Evolutionary conservation across 2,797 vertebrate genomes (phyloP), one percentile per base, ranked within the genome.

Genomic region (Martes flavigula): DNA sequence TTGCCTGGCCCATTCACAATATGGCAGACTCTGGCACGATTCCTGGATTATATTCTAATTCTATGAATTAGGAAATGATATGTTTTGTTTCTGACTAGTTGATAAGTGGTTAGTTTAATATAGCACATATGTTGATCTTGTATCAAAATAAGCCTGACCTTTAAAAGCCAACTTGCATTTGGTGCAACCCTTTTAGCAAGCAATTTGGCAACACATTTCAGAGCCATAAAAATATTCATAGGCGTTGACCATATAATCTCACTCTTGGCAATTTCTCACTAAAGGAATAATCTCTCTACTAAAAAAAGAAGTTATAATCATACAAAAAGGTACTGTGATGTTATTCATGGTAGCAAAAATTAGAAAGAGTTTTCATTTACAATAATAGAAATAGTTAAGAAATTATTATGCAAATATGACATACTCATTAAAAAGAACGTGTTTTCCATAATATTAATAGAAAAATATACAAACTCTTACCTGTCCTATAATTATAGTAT

Each of bases 81-180:
- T 27, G 15, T 77, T 90, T 96, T 84, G 56, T n/a, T 64, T 90
- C 54, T 89, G 32, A 8, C n/a, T 9, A 51, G 66, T 51, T 90
- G 70, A 32, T 86, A 85, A 90, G 13, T 64, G 35, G 48, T 83
- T 73, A 88, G 35, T 89, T 94, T 95, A 66, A 88, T 75, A 87
- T 51, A 91, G 51, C 87, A 81, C 75, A 35, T 78, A 92, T 81
- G 78, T 93, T 88, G 23, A 38, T 93, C 87, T 96, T 82, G 15
- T 86, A 83, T 96, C 46, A 97, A 94, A 97, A 89, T 86, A 96
- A 97, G 64, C 83, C 68, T 97, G 95, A 96, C 90, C 73, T 97
- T 96, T 96, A 97, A 95, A 83, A 92, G 40, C 43, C 70, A 85
- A 46, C 17, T 72, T 78, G 66, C 51, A 86, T 82, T 78, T 95